These are phyloP conservation scores for Semnopithecus entellus DNA, from an alignment of 2,113 vertebrate species.

Conservation along the genomic window DNA sequence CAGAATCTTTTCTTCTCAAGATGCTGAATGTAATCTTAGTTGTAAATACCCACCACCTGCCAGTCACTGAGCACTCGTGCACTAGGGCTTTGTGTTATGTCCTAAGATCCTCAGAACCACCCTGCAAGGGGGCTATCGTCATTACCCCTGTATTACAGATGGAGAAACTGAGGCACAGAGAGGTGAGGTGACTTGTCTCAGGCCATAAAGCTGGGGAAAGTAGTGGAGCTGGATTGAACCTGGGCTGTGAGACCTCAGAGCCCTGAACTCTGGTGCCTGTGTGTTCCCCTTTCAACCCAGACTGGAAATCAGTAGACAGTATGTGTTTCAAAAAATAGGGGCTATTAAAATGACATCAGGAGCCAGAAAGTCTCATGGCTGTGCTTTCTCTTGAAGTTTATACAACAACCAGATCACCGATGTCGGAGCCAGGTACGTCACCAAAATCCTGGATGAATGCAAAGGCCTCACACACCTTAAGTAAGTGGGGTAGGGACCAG, in stretches of 20 bases:
- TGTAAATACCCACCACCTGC: neutral
- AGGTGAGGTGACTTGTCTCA: neutral
- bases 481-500: slow-evolving; percentile 82
- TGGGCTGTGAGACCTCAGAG: neutral
- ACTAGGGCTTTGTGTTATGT: too few species aligned
- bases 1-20: neutral
- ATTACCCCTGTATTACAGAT: neutral
- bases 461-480: slow-evolving; percentile 89
- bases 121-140: too few species aligned
- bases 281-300: neutral
- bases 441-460: slow-evolving; percentile 92
- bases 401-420: slow-evolving; percentile 97
- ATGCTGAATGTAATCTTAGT: neutral
- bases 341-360: neutral
- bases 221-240: neutral
- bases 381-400: slow-evolving; percentile 86
- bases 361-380: neutral
- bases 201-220: neutral
- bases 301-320: neutral
- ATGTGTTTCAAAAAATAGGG: too few species aligned
- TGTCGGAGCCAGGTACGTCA: slow-evolving; percentile 89
- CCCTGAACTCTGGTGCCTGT: neutral
- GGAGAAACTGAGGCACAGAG: neutral
- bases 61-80: accelerated
- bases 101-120: neutral